Evolutionary conservation across 1,140 invertebrate species (phyloP), one percentile per base, ranked within the genome.

Genomic region (Holotrichia oblita): DNA sequence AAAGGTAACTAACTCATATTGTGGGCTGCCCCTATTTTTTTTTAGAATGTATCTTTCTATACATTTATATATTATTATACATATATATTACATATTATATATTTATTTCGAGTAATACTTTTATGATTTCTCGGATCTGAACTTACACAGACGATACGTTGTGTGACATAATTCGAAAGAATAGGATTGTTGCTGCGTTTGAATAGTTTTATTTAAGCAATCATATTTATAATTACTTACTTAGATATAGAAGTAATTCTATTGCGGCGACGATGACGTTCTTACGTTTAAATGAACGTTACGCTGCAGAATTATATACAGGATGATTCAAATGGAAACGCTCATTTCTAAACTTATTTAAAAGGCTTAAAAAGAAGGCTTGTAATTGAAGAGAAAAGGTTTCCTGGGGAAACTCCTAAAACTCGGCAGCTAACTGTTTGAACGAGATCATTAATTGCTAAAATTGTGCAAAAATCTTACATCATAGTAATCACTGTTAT

Each of bases 1-100:
- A 94, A 94, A 94, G 93, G 93, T 94, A 93, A 93, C 87, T 87
- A 87, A 86, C 85, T 85, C 83, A 83, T 85, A 85, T 86, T 86
- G 83, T 87, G 84, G 84, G 85, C 85, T 87, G 85, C 84, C 85
- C 86, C 86, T 81, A 34, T 34, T 34, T 85, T 86, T n/a, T 86
- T 82, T 86, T 86, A 86, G 85, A 85, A 85, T 86, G 84, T 83
- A 80, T 83, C 80, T 84, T 76, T 82, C 78, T 82, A 74, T 82
- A 78, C 75, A 76, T 78, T 34, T 55, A 55, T 61, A 73, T 69
- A 69, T 69, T 61, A 61, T 61, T 69, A 69, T 69, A 69, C 22
- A 22, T 69, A 69, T 69, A 69, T 69, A 27, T 77, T 42, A 80
- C 76, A 81, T 80, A 69, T 34, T 22, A 69, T 69, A 69, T 34